Evolutionary conservation across 2,113 vertebrate species (phyloP), one percentile per base, ranked within the genome.

Genomic region (Caretta caretta): DNA sequence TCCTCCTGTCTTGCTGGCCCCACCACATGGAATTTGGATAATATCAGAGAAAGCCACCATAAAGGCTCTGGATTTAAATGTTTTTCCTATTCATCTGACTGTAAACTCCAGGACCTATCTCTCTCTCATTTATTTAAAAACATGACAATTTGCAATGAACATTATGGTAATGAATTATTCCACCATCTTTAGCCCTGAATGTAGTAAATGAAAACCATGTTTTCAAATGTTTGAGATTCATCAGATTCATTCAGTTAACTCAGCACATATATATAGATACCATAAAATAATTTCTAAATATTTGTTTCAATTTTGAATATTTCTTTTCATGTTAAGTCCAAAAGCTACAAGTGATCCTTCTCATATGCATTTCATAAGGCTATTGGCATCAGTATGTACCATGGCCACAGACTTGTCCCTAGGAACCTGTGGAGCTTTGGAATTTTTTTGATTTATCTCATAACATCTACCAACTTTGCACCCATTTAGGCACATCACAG

Each of bases 41-140:
- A 20, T 84, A 92, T 76, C 59, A 92, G 59, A 83, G 14, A 72
- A 83, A 89, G n/a, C 25, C 54, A 29, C 27, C 17, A 69, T 88
- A 0, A 0, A 91, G 5, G 13, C 38, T 91, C 38, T 78, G 62
- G 20, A 25, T 78, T 76, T 17, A 20, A 86, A 87, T 86, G 10
- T 57, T 96, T 38, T 59, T 27, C 53, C 83, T 8, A 79, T 4
- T 11, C 16, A 48, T 89, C 27, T 24, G 75, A 46, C 35, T 11
- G 8, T 3, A 7, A 56, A 54, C 81, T 89, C 80, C 7, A 14
- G 17, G 38, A 79, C 9, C 24, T 69, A 7, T 5, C 5, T 86
- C 35, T 2, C 1, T 0, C 53, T 87, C 10, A 9, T 57, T 27
- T 57, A 57, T 27, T 57, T 57, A 27, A 57, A 57, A 57, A 27